Conservation (phyloP, 1,140 invertebrate species). For the Colletes gigas region DNA sequence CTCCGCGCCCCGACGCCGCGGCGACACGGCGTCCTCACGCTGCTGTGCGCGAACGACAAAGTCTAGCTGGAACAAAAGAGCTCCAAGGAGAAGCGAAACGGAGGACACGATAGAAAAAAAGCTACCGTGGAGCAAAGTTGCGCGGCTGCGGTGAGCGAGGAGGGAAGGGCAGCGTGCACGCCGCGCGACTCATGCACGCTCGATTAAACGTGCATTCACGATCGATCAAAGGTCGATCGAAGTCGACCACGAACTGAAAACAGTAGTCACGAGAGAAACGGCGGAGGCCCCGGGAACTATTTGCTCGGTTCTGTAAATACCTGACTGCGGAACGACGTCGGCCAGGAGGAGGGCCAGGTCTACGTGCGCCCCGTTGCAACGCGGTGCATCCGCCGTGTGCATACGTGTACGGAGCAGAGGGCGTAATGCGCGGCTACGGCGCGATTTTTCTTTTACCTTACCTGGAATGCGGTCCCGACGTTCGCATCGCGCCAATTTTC, state of each 20-base stretch:
- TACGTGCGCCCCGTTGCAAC: conserved; percentile 21
- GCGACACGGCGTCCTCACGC: too few relatives aligned
- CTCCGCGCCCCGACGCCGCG: too few relatives aligned
- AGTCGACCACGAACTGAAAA: conserved; percentile 69
- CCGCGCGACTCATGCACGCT: conserved; percentile 66
- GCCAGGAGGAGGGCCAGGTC: conserved; percentile 37
- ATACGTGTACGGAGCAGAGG: not conserved
- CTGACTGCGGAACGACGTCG: conserved; percentile 64
- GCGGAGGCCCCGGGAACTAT: conserved; percentile 64
- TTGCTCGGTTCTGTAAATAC: conserved; percentile 75
- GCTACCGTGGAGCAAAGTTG: not conserved
- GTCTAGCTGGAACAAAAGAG: conserved; percentile 10
- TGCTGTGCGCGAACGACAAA: not conserved
- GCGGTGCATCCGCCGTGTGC: not conserved
- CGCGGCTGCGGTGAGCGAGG: not conserved
- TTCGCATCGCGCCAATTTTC: too few relatives aligned
- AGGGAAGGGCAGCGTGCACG: conserved; percentile 41
- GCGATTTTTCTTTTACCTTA: not conserved
- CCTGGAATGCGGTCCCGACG: too few relatives aligned
- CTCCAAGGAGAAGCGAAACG: conserved; percentile 10
- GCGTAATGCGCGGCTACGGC: conserved; percentile 44
- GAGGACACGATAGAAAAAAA: not conserved
- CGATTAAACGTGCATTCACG: conserved; percentile 76
- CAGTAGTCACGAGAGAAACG: conserved; percentile 68
- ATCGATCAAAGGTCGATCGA: conserved; percentile 77